Percentiles rank a stretch among this genome's conserved stretches.
phyloP scores from a whole-genome alignment of 2,797 vertebrate genomes.

The Eulemur albifrons region DNA sequence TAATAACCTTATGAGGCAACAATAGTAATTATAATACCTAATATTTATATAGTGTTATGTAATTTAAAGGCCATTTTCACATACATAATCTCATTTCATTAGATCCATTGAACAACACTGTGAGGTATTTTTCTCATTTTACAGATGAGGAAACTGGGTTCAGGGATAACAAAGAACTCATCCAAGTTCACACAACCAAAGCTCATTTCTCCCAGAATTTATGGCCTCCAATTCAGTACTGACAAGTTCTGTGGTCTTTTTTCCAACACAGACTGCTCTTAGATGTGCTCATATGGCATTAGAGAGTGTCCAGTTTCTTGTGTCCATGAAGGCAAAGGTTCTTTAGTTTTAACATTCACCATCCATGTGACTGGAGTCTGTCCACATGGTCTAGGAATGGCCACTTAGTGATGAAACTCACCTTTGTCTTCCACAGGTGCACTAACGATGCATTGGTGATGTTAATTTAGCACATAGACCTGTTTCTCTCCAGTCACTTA shows the following conservation, averaged over 20 bases:
- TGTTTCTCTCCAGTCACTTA: background rate
- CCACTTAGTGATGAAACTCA: background rate
- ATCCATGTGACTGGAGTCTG: background rate
- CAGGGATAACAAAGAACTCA: background rate
- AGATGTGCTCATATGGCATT: background rate
- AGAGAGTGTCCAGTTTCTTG: background rate
- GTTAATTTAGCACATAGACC: background rate
- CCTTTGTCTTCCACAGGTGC: background rate
- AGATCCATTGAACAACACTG: background rate
- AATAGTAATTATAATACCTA: background rate
- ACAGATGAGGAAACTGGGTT: conserved; percentile 2
- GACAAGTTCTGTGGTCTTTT: background rate
- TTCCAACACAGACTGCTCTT: background rate
- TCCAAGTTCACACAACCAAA: background rate
- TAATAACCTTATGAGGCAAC: background rate
- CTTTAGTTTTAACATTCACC: background rate
- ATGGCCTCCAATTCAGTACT: background rate
- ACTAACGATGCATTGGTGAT: background rate
- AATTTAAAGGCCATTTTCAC: background rate
- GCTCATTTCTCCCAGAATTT: background rate
- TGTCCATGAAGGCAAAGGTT: background rate
- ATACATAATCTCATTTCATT: background rate
- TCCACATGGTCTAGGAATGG: background rate
- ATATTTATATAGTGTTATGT: background rate
- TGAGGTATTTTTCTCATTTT: background rate